These are phyloP conservation scores for Bibio marci DNA, from an alignment of 2,888 invertebrate genomes.

Conservation along the genomic window DNA sequence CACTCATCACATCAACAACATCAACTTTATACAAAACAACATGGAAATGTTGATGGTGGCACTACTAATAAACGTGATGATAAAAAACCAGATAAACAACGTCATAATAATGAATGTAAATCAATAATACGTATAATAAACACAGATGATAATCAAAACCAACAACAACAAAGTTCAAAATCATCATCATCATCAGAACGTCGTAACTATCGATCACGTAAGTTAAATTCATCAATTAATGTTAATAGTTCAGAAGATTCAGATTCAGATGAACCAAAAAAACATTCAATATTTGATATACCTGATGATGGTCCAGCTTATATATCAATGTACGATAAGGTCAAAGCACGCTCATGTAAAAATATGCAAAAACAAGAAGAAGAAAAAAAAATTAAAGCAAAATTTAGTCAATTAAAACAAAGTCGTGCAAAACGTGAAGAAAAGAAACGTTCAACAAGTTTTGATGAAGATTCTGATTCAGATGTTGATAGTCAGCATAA, in stretches of 20 bases:
- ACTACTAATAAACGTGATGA: constrained; percentile 2
- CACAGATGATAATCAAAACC: constrained; percentile 12
- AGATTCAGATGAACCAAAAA: constrained; percentile 61
- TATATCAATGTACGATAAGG: constrained; percentile 96
- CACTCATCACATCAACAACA: neutral
- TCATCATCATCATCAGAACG: constrained; percentile 12
- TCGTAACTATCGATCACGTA: constrained; percentile 7
- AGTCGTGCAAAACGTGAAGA: constrained; percentile 74
- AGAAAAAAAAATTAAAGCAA: constrained; percentile 78
- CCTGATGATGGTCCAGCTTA: constrained; percentile 71
- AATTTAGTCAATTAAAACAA: constrained; percentile 75
- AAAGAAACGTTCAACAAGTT: constrained; percentile 75
- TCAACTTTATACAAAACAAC: neutral
- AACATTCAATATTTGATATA: constrained; percentile 83
- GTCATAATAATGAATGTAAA: constrained; percentile 4
- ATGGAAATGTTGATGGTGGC: neutral
- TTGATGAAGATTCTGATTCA: constrained; percentile 73
- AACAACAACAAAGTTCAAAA: constrained; percentile 17
- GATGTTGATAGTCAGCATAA: constrained; percentile 27
- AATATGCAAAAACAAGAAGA: constrained; percentile 87
- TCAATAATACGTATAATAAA: too few relatives aligned
- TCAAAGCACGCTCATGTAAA: constrained; percentile 83
- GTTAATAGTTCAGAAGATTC: constrained; percentile 49
- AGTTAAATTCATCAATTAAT: constrained; percentile 13
- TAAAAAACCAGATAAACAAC: constrained; percentile 4